Evolutionary conservation across 2,888 invertebrate species (phyloP), one percentile per base, ranked within the genome.

Genomic region (Bimastos eiseni): DNA sequence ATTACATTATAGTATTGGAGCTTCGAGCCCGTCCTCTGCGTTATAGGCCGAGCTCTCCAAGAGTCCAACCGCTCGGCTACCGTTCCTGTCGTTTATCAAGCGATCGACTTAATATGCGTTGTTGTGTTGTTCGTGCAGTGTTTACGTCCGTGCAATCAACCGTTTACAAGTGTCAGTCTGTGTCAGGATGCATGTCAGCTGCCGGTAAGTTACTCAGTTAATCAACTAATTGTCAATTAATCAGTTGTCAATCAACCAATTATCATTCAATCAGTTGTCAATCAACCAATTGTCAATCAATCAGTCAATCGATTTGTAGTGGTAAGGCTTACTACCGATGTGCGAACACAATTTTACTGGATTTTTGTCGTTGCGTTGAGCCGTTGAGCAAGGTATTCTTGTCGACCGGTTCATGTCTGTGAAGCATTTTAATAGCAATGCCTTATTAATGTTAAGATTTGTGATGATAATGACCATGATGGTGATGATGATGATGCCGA

Each of bases 141-240:
- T 49, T 38, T 91, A 19, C 83, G 90, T 30, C 91, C 91, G 13
- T 91, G 91, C n/a, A 89, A 49, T 44, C 91, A 91, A 86, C 89
- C 89, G 21, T 89, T 84, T 49, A 83, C 34, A 30, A 89, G 83
- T 15, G 83, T 89, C 41, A 55, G 86, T 44, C 86, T 90, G n/a
- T 91, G 91, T 36, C 37, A 91, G 84, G 89, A 89, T 24, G 91
- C 89, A 0, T 91, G 91, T 49, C 83, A 89, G 37, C 83, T 83
- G 3, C 90, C 90, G 83, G 90, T 90, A 4, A 83, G 90, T 36
- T 33, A 34, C 86, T 21, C 41, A 17, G 11, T 70, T 70, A 30
- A 30, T 70, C 70, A n/a, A n/a, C 70, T n/a, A n/a, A n/a, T 70
- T 8, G n/a, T 21, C 24, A 30, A n/a, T n/a, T 8, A 70, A 5